These are phyloP conservation scores for Venustoraphidia nigricollis DNA, from an alignment of 2,888 invertebrate genomes.

Conservation along the genomic window DNA sequence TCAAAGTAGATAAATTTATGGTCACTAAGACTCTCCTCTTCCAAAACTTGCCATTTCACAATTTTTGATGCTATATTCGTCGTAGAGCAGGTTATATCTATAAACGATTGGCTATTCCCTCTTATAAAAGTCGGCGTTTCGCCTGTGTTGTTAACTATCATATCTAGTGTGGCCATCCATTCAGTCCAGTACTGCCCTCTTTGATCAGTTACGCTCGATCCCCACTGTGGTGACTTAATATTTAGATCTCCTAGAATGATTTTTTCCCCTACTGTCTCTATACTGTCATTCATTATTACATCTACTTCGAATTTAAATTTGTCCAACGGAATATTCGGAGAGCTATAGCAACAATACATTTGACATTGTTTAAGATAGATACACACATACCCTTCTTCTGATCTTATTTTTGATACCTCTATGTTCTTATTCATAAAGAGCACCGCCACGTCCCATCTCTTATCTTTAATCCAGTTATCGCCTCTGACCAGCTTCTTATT, in stretches of 20 bases:
- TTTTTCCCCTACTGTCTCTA: background rate
- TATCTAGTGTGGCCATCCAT: slow-evolving; percentile 8
- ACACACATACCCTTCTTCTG: no score
- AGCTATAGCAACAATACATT: no score
- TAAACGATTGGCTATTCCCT: slow-evolving; percentile 3
- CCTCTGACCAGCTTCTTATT: slow-evolving; percentile 2
- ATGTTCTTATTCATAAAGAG: background rate
- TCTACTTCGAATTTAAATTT: no score
- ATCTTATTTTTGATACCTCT: background rate
- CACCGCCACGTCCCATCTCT: slow-evolving; percentile 4
- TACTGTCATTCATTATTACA: no score
- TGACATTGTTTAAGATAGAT: no score
- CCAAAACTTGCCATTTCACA: slow-evolving; percentile 2
- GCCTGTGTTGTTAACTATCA: slow-evolving; percentile 7
- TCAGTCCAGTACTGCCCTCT: slow-evolving; percentile 8
- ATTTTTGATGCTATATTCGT: background rate
- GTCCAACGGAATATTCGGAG: no score
- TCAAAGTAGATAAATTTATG: no score
- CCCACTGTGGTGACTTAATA: slow-evolving; percentile 8
- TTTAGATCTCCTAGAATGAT: slow-evolving; percentile 7
- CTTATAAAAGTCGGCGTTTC: slow-evolving; percentile 10
- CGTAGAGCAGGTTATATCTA: slow-evolving; percentile 7
- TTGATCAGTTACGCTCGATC: slow-evolving; percentile 3
- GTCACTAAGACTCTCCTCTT: background rate
- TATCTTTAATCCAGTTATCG: slow-evolving; percentile 2